phyloP scores from a whole-genome alignment of 2,797 vertebrate species.

The Molossus molossus region DNA sequence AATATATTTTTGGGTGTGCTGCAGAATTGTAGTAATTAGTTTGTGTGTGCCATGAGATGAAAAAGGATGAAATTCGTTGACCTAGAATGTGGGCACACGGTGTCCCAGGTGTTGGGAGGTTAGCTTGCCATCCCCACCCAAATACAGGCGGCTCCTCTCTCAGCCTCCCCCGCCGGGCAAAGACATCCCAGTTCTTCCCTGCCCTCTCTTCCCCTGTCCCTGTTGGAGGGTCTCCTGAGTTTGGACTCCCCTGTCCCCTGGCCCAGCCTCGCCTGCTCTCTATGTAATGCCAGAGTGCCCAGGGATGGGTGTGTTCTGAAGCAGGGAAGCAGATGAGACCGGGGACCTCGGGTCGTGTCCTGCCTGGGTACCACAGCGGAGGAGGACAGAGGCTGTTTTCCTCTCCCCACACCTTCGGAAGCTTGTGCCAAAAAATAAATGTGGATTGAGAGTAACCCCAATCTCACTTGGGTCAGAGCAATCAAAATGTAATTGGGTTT shows the following conservation, averaged over 20 bases:
- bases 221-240: not conserved
- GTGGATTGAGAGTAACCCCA: constrained; percentile 84
- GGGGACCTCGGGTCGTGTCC: not conserved
- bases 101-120: not conserved
- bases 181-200: not conserved
- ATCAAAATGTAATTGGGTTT: constrained; percentile 88
- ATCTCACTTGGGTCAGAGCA: constrained; percentile 85
- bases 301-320: not conserved
- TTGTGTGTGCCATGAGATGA: not conserved
- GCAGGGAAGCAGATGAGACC: not conserved
- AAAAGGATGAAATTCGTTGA: not conserved
- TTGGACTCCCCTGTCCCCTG: not conserved
- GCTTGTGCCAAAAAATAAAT: constrained; percentile 82
- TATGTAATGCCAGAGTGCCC: not conserved
- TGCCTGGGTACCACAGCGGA: not conserved
- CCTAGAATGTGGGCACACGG: rapidly evolving
- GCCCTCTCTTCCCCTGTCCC: not conserved
- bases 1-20: not conserved
- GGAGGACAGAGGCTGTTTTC: constrained; percentile 55
- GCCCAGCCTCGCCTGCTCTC: not conserved
- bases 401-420: constrained; percentile 37
- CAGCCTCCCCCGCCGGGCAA: not conserved
- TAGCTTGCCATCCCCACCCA: not conserved
- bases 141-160: not conserved
- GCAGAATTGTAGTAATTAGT: not conserved